Conservation (phyloP, 2,888 invertebrate species). For the Papilio elwesi region DNA sequence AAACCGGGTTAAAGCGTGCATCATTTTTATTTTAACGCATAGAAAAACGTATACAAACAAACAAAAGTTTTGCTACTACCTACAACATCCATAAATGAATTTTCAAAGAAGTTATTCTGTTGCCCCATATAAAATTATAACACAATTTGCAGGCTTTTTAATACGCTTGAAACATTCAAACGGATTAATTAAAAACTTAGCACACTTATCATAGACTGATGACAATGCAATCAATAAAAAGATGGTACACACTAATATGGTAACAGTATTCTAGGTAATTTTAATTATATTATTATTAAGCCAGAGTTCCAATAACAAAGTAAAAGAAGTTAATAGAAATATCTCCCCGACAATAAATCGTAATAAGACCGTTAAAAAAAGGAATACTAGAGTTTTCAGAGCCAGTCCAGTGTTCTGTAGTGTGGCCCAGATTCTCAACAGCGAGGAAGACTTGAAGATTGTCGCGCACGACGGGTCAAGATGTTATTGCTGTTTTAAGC, state of each 20-base stretch:
- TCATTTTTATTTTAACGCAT: conserved; percentile 6
- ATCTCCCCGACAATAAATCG: not conserved
- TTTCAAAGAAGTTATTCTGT: not conserved
- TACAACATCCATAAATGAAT: too few relatives aligned
- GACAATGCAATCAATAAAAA: too few relatives aligned
- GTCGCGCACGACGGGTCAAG: conserved; percentile 32
- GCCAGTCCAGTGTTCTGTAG: conserved; percentile 4
- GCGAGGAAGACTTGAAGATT: conserved; percentile 28
- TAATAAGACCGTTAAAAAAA: conserved; percentile 10
- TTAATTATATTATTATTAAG: too few relatives aligned
- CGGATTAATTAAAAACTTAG: too few relatives aligned
- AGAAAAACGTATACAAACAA: not conserved
- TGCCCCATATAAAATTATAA: too few relatives aligned
- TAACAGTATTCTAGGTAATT: too few relatives aligned
- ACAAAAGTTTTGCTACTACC: too few relatives aligned
- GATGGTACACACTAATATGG: too few relatives aligned
- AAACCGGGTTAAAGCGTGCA: conserved; percentile 28
- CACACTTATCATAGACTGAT: too few relatives aligned
- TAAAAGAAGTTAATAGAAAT: not conserved
- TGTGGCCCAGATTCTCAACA: conserved; percentile 36
- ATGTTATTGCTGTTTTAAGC: conserved; percentile 17
- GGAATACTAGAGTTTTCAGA: conserved; percentile 16
- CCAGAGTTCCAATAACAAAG: too few relatives aligned
- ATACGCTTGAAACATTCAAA: too few relatives aligned
- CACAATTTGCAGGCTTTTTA: too few relatives aligned